Base-by-base conservation (phyloP, 2,113 vertebrate genomes). In the Catagonus wagneri region DNA sequence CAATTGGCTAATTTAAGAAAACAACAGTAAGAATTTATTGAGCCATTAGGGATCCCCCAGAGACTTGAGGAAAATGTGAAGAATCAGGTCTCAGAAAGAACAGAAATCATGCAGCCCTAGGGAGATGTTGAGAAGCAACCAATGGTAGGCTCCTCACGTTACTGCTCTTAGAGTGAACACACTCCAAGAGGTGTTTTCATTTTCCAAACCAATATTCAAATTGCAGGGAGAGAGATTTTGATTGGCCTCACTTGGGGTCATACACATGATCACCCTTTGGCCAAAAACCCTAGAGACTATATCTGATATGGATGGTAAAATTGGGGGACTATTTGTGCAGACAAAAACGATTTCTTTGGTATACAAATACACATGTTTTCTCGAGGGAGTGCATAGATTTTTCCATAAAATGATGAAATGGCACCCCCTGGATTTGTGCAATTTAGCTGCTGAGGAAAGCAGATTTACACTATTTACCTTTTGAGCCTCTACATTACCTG, bases 221-320 rank as follows among this genome's bases (percentile, higher is more conserved):
- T 93, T 76, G 58, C 29, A 76, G 11, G 71, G 34, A 76, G 52
- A 76, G 69, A 90, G 39, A 39, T n/a, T 85, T 58, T 66, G 58
- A 66, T n/a, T 44, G n/a, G 20, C 50, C 29, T 65, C 75, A 8
- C 50, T 75, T 66, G 50, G 39, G 60, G 13, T 66, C 27, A 9
- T 66, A n/a, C 50, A 76, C 29, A 34, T 17, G 20, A 25, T 36
- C 39, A 72, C 23, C 32, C 54, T 81, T 74, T 92, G 19, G 61
- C 20, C 11, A 32, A 74, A 13, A 61, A 52, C 32, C 11, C n/a
- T 39, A 44, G 44, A 66, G 69, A 75, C 25, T 85, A 4, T 93
- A 20, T 93, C n/a, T 75, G 56, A 66, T 56, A n/a, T n/a, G 15
- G 32, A 66, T 76, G 90, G 56, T 79, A 90, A 90, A 79, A 66